Evolutionary conservation across 2,888 invertebrate species (phyloP).

Genomic region (Chouioia cunea): DNA sequence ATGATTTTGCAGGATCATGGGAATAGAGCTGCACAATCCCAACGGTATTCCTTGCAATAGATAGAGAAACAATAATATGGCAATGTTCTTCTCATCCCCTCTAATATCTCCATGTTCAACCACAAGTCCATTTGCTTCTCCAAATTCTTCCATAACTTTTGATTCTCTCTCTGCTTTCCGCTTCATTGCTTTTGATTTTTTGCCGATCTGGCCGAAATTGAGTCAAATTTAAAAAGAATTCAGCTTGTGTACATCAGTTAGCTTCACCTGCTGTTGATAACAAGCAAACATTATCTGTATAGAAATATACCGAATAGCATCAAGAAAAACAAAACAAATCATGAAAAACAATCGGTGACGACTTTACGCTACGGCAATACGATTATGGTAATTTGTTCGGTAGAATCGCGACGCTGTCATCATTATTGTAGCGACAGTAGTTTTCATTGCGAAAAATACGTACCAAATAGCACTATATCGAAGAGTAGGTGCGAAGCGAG

Average conservation of each 20-base stretch:
- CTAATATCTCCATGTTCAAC: slow-evolving; percentile 60
- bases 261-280: too few species aligned
- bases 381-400: slow-evolving; percentile 13
- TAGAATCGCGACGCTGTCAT: slow-evolving; percentile 10
- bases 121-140: slow-evolving; percentile 36
- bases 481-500: neutral
- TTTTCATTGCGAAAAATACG: neutral
- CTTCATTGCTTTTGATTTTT: slow-evolving; percentile 46
- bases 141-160: slow-evolving; percentile 48
- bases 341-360: too few species aligned
- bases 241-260: too few species aligned
- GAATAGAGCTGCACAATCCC: slow-evolving; percentile 93
- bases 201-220: neutral
- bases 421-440: neutral
- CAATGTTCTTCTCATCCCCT: slow-evolving; percentile 85
- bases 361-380: neutral
- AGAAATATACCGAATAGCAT: too few species aligned
- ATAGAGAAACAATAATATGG: slow-evolving; percentile 91
- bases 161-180: slow-evolving; percentile 49
- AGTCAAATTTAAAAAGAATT: too few species aligned
- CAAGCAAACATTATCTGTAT: too few species aligned
- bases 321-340: too few species aligned
- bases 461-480: neutral
- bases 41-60: slow-evolving; percentile 95
- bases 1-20: slow-evolving; percentile 93